phyloP scores from a whole-genome alignment of 2,888 invertebrate species.

The Agrochola litura region DNA sequence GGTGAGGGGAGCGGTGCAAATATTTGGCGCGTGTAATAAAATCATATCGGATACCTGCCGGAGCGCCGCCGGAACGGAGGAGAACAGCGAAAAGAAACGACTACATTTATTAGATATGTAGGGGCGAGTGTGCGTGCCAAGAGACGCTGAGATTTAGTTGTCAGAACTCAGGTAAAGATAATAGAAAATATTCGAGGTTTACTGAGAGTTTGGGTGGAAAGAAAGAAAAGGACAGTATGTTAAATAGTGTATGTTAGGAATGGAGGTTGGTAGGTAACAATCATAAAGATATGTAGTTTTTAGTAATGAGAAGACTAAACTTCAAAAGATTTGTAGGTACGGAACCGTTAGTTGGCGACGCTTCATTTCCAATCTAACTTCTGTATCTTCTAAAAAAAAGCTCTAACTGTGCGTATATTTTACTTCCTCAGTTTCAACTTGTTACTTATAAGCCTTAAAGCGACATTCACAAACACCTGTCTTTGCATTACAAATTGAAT shows the following conservation, averaged over 20 bases:
- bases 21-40: slow-evolving; percentile 83
- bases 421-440: background rate
- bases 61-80: background rate
- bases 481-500: slow-evolving; percentile 29
- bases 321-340: background rate
- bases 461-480: slow-evolving; percentile 18
- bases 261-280: background rate
- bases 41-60: slow-evolving; percentile 81
- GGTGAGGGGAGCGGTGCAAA: slow-evolving; percentile 72
- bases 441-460: background rate
- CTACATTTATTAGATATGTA: slow-evolving; percentile 8
- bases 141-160: background rate
- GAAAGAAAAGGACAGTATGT: background rate
- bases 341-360: background rate
- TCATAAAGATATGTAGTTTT: background rate
- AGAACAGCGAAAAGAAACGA: background rate
- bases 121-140: background rate
- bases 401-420: background rate
- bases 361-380: background rate
- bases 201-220: background rate
- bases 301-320: background rate
- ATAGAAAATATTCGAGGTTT: background rate
- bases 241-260: background rate
- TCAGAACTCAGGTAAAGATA: background rate
- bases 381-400: background rate